Base-by-base conservation (phyloP, 2,113 vertebrate genomes). In the Siniperca chuatsi region DNA sequence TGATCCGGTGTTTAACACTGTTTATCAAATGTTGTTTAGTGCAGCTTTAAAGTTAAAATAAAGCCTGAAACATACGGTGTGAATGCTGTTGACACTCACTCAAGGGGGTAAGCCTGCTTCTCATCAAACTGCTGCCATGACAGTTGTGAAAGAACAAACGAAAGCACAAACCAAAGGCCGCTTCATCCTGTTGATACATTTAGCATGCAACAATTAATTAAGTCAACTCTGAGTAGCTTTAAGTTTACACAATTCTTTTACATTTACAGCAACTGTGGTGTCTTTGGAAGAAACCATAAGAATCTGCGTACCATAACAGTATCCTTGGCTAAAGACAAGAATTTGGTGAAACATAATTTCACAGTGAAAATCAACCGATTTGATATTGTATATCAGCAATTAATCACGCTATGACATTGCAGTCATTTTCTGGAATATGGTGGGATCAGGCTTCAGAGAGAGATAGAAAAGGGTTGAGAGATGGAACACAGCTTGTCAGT, bases 401-500 rank as follows among this genome's bases (percentile, higher is more conserved):
- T 52, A 73, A 62, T 78, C 46, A 61, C 0, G 9, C 48, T n/a
- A 6, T 48, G 65, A 70, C 76, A 42, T 1, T 3, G 8, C 33
- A 12, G 70, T 76, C 55, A 73, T 73, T 64, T 71, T 6, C 15
- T 40, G 11, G 40, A 46, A 69, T 11, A 73, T 20, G 33, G 6
- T 61, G 13, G 44, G 21, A 7, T 1, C 8, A 4, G 20, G 62
- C 50, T 52, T 66, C 23, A 84, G 40, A 54, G 62, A 66, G n/a
- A 61, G 25, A 70, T 3, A 13, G 68, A 55, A 48, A 29, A n/a
- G 12, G 65, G 55, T 3, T 29, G 69, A 62, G 42, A 37, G 42
- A 58, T 18, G 18, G 72, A 75, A 80, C 62, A 68, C 69, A 60
- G 74, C n/a, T 55, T 44, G 66, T 76, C 83, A 52, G 55, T 46